Percentiles rank a stretch among this genome's conserved stretches.
Conservation (phyloP, 2,888 invertebrate genomes). For the Catocala nupta region DNA sequence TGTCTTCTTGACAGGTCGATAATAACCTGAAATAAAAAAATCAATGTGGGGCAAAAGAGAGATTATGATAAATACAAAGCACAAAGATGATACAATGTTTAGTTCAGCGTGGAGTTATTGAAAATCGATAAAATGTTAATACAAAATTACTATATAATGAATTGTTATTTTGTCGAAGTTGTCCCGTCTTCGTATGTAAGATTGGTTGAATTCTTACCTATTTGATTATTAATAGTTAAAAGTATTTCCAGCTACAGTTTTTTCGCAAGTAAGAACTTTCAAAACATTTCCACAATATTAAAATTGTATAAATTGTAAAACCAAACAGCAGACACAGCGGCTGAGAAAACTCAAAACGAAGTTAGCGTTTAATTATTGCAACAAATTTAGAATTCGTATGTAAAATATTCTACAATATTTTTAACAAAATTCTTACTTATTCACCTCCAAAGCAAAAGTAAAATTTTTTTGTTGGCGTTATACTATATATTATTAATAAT, state of each 20-base stretch:
- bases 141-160: constrained; percentile 28
- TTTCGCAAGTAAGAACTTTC: constrained; percentile 48
- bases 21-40: constrained; percentile 86
- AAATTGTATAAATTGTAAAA: constrained; percentile 60
- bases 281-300: constrained; percentile 54
- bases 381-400: constrained; percentile 4
- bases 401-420: neutral
- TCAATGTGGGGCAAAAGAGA: constrained; percentile 74
- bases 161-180: constrained; percentile 29
- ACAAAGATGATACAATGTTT: constrained; percentile 28
- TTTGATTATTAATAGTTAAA: constrained; percentile 18
- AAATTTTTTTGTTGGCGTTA: no score
- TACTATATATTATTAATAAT: no score
- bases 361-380: constrained; percentile 66
- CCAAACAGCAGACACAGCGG: constrained; percentile 78
- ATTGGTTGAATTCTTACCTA: constrained; percentile 35
- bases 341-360: constrained; percentile 80
- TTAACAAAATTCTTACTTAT: neutral
- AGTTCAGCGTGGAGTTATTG: constrained; percentile 40
- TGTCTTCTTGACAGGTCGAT: constrained; percentile 86
- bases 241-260: constrained; percentile 30
- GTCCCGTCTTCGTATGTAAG: constrained; percentile 11
- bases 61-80: constrained; percentile 40
- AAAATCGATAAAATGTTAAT: constrained; percentile 51
- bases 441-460: no score